phyloP scores from a whole-genome alignment of 2,113 vertebrate genomes.

The Platichthys stellatus region DNA sequence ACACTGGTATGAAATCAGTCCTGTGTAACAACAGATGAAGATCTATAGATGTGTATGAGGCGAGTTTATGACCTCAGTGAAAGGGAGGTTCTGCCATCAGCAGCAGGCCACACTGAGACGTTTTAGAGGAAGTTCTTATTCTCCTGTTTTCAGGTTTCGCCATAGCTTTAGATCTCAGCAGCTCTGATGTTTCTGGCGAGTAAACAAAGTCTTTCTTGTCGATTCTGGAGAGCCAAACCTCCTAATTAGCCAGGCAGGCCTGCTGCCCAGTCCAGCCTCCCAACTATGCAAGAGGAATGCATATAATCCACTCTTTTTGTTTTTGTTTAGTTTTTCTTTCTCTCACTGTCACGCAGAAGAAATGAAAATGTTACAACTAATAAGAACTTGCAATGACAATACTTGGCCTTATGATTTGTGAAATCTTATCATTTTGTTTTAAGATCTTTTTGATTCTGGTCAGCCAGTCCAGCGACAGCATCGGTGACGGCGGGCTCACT shows the following conservation, averaged over 20 bases:
- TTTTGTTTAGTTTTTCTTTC: conserved; percentile 40
- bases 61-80: conserved; percentile 3
- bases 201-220: conserved; percentile 69
- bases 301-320: conserved; percentile 70
- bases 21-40: conserved; percentile 26
- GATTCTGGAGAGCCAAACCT: conserved; percentile 64
- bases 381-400: conserved; percentile 78
- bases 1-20: conserved; percentile 47
- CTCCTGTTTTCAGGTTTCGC: conserved; percentile 20
- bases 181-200: conserved; percentile 56
- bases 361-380: conserved; percentile 60
- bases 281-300: conserved; percentile 87
- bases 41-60: conserved; percentile 12
- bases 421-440: conserved; percentile 88
- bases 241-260: conserved; percentile 67
- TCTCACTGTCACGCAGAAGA: conserved; percentile 66
- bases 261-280: conserved; percentile 72
- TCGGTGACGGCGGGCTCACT: conserved; percentile 97
- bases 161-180: conserved; percentile 46
- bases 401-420: conserved; percentile 91
- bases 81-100: conserved; percentile 1
- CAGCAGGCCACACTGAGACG: background rate
- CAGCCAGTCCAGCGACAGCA: conserved; percentile 92
- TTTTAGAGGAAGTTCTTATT: conserved; percentile 24
- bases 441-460: conserved; percentile 96